These are phyloP conservation scores for Aromia moschata DNA, from an alignment of 2,888 invertebrate genomes.

Conservation along the genomic window DNA sequence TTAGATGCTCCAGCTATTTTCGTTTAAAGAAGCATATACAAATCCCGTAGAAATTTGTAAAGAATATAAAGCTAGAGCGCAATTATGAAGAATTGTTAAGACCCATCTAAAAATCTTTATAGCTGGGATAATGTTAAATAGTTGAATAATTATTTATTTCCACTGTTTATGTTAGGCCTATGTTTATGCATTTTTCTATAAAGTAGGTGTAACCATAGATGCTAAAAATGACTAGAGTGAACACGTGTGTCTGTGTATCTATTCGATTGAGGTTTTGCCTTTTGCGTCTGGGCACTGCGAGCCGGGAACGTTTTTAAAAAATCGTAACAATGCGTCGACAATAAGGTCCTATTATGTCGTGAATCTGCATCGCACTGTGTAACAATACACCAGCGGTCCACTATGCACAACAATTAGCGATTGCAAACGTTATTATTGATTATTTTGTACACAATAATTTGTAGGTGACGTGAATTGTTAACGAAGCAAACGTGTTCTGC, in stretches of 20 bases:
- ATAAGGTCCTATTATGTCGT: not conserved
- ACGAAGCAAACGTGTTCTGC: constrained; percentile 24
- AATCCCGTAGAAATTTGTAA: constrained; percentile 47
- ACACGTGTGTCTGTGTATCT: constrained; percentile 15
- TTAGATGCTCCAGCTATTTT: constrained; percentile 52
- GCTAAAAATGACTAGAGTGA: constrained; percentile 5
- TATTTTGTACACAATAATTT: constrained; percentile 31
- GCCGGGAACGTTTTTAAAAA: no score
- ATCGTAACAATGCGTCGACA: no score
- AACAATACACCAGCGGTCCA: no score
- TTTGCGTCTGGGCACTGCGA: no score
- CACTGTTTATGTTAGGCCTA: not conserved
- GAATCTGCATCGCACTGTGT: not conserved
- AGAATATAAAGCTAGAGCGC: constrained; percentile 8
- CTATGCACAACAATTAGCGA: constrained; percentile 11
- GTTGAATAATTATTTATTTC: not conserved
- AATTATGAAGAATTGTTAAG: constrained; percentile 3
- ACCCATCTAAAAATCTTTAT: not conserved
- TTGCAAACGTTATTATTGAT: constrained; percentile 24
- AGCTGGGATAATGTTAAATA: not conserved
- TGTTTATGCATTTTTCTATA: constrained; percentile 16
- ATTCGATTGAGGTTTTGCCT: no score
- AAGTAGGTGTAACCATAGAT: constrained; percentile 23
- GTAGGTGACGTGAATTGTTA: constrained; percentile 21
- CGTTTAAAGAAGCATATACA: constrained; percentile 51